These are phyloP conservation scores for Acomys russatus DNA, from an alignment of 2,797 vertebrate species.

Conservation along the genomic window DNA sequence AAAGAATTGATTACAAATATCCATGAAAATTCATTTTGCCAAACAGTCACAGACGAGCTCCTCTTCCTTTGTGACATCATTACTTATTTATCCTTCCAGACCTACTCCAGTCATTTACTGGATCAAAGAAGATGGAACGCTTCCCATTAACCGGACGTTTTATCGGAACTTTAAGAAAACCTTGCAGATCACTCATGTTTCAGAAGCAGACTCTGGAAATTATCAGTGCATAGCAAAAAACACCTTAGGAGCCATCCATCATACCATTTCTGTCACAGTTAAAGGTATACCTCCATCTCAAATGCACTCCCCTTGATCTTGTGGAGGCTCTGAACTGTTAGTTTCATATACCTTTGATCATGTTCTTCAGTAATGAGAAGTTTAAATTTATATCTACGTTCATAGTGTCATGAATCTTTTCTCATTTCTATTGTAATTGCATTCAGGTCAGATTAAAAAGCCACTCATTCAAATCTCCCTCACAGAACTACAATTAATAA, in stretches of 20 bases:
- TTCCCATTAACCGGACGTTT: conserved; percentile 91
- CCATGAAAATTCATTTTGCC: background rate
- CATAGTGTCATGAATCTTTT: background rate
- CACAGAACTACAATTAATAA: conserved; percentile 41
- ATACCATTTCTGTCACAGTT: conserved; percentile 94
- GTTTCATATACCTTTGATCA: conserved; percentile 21
- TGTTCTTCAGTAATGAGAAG: conserved; percentile 58
- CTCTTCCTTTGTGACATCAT: conserved; percentile 12
- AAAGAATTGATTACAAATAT: conserved; percentile 29
- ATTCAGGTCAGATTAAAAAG: conserved; percentile 57
- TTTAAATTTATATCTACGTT: conserved; percentile 31
- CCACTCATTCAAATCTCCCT: background rate
- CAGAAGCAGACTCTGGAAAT: conserved; percentile 95
- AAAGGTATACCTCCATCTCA: conserved; percentile 91
- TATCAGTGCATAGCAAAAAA: conserved; percentile 97
- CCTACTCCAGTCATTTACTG: conserved; percentile 96
- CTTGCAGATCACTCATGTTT: conserved; percentile 93
- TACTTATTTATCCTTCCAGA: conserved; percentile 87
- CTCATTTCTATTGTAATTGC: background rate
- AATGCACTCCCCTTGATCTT: conserved; percentile 19
- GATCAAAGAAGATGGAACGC: conserved; percentile 94
- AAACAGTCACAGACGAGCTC: background rate
- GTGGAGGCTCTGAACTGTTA: background rate
- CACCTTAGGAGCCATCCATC: conserved; percentile 90
- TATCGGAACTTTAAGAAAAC: conserved; percentile 96